Percentiles rank a stretch among this genome's conserved stretches.
These are phyloP conservation scores for Ectemnius continuus DNA, from an alignment of 2,888 invertebrate species.

Conservation along the genomic window DNA sequence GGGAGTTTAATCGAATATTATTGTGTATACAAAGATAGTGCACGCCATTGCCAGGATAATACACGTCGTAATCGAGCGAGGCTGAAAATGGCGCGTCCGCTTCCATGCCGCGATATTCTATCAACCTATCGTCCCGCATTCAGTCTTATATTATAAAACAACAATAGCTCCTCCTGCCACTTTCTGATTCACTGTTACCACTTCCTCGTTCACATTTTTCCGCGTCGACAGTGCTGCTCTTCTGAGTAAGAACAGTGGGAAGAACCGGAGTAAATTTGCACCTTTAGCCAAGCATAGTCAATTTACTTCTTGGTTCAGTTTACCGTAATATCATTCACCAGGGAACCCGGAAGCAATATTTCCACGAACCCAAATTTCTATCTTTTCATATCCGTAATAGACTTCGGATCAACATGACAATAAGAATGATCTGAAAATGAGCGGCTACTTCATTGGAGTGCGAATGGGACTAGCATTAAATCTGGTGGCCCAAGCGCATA, in stretches of 20 bases:
- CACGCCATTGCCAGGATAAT: conserved; percentile 32
- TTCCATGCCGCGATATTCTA: conserved; percentile 45
- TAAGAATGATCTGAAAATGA: conserved; percentile 17
- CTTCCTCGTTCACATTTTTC: conserved; percentile 1
- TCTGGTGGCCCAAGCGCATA: conserved; percentile 43
- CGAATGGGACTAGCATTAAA: conserved; percentile 28
- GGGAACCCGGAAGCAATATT: background rate
- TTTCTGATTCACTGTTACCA: background rate
- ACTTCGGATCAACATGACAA: conserved; percentile 32
- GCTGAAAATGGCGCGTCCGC: conserved; percentile 71
- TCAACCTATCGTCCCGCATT: conserved; percentile 12
- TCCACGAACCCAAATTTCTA: background rate
- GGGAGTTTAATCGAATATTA: conserved; percentile 52
- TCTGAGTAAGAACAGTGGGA: background rate
- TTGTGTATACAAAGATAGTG: conserved; percentile 14
- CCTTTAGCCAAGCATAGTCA: background rate
- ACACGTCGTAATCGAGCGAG: conserved; percentile 63
- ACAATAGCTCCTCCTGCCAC: background rate
- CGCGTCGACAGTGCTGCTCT: background rate
- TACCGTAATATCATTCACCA: background rate
- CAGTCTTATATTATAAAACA: background rate
- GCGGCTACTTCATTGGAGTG: background rate
- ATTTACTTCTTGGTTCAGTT: background rate
- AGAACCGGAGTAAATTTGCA: background rate
- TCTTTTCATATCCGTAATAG: background rate